Evolutionary conservation across 2,113 vertebrate species (phyloP).

Genomic region (Bettongia penicillata): DNA sequence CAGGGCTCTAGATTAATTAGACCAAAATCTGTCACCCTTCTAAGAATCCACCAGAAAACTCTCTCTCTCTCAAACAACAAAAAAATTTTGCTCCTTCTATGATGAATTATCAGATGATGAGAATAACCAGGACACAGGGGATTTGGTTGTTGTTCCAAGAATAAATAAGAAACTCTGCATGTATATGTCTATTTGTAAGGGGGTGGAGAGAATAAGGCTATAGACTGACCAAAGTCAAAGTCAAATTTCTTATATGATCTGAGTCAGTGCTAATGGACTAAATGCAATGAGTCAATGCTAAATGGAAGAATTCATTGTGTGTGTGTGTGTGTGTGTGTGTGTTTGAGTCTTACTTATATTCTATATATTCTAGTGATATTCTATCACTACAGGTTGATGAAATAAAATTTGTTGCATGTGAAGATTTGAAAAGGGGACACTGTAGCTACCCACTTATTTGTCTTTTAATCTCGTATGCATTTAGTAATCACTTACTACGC

Average conservation of each 20-base stretch:
- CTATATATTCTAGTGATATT: neutral
- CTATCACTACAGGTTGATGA: neutral
- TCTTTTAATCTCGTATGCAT: neutral
- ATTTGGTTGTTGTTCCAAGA: neutral
- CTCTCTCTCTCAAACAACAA: neutral
- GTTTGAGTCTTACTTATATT: neutral
- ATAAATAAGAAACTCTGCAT: neutral
- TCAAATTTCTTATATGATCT: conserved; percentile 22
- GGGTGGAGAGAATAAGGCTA: neutral
- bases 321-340: neutral
- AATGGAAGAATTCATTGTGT: neutral
- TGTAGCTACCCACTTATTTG: conserved; percentile 25
- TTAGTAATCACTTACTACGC: neutral
- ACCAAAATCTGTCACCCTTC: conserved; percentile 88
- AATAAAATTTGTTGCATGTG: conserved; percentile 27
- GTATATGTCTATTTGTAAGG: neutral
- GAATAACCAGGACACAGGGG: conserved; percentile 38
- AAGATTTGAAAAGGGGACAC: neutral
- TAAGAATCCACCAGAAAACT: conserved; percentile 83
- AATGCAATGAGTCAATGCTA: neutral
- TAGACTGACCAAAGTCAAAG: conserved; percentile 16
- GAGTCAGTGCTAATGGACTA: neutral
- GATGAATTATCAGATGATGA: conserved; percentile 60
- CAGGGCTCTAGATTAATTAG: conserved; percentile 89
- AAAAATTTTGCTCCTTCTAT: conserved; percentile 69